phyloP scores from a whole-genome alignment of 2,888 invertebrate genomes.

The Cataglyphis livida region DNA sequence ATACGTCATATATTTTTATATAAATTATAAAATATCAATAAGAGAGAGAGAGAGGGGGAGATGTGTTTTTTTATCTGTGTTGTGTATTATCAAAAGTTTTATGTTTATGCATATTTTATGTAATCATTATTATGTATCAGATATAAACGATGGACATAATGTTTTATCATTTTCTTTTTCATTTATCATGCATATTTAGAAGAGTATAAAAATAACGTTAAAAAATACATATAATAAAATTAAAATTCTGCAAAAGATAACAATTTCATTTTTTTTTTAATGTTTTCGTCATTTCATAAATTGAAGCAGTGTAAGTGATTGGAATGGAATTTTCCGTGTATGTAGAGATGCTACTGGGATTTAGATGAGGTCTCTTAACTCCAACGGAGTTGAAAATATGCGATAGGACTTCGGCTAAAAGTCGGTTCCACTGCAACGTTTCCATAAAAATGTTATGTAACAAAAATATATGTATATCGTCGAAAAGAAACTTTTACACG shows the following conservation, averaged over 20 bases:
- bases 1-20: neutral
- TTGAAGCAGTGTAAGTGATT: neutral
- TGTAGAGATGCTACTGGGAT: neutral
- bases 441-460: neutral
- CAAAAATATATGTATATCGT: neutral
- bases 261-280: neutral
- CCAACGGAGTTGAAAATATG: neutral
- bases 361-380: slow-evolving; percentile 15
- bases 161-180: neutral
- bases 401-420: neutral
- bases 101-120: neutral
- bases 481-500: neutral
- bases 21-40: neutral
- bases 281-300: neutral
- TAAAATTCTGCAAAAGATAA: neutral
- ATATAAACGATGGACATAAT: neutral
- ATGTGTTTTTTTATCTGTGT: too few relatives aligned
- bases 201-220: neutral
- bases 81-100: neutral
- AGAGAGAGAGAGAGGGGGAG: neutral
- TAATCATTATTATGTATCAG: neutral
- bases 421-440: neutral
- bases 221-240: neutral
- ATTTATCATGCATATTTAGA: neutral
- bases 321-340: neutral